phyloP scores from a whole-genome alignment of 2,113 vertebrate genomes.

The Toxotes jaculatrix region DNA sequence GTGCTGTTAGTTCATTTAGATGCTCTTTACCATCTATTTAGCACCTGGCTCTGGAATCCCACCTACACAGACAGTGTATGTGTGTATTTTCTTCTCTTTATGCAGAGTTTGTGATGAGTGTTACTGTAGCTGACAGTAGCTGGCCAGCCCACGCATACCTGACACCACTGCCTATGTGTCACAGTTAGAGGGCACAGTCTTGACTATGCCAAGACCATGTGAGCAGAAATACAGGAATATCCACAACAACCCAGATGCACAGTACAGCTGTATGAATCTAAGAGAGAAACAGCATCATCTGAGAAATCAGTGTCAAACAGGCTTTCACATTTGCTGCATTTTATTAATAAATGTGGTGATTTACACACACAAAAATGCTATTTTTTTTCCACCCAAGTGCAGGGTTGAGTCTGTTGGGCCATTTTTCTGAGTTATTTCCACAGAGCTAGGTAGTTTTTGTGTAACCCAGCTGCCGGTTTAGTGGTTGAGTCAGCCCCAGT shows the following conservation, averaged over 20 bases:
- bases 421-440: too few species aligned
- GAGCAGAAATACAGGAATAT: constrained; percentile 58
- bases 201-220: constrained; percentile 56
- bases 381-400: too few species aligned
- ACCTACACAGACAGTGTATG: constrained; percentile 59
- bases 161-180: constrained; percentile 69
- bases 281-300: constrained; percentile 18
- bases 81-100: constrained; percentile 56
- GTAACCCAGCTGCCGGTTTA: too few species aligned
- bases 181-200: constrained; percentile 64
- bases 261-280: constrained; percentile 32
- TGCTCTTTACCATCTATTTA: constrained; percentile 60
- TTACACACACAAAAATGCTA: too few species aligned
- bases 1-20: constrained; percentile 45
- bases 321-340: neutral
- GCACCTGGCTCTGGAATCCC: constrained; percentile 49
- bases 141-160: constrained; percentile 73
- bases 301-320: constrained; percentile 13
- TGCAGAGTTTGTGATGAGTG: constrained; percentile 63
- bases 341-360: constrained; percentile 6
- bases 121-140: constrained; percentile 65
- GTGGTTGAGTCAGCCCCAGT: too few species aligned
- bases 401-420: too few species aligned
- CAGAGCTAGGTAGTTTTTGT: too few species aligned
- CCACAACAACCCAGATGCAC: constrained; percentile 23